Evolutionary conservation across 2,888 invertebrate genomes (phyloP).

Genomic region (Phania funesta): DNA sequence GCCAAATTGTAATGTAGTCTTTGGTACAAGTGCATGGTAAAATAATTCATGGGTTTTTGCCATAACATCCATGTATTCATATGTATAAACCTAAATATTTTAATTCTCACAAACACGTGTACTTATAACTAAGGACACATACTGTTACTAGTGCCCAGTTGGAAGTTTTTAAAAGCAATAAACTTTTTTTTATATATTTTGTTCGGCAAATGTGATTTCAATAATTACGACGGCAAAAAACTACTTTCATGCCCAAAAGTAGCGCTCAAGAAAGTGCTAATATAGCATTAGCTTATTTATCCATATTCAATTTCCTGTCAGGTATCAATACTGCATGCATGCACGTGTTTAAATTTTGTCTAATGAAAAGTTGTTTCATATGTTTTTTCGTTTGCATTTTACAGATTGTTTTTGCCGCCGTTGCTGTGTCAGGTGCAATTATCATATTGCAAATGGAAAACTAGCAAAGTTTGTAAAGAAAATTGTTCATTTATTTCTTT

Average conservation of each 20-base stretch:
- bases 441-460: slow-evolving; percentile 65
- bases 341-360: slow-evolving; percentile 33
- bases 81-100: not conserved
- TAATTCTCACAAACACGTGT: not conserved
- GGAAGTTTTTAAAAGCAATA: not conserved
- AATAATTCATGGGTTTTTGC: slow-evolving; percentile 66
- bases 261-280: not conserved
- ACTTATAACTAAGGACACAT: not conserved
- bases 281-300: too few relatives aligned
- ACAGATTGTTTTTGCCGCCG: slow-evolving; percentile 7
- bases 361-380: slow-evolving; percentile 20
- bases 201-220: not conserved
- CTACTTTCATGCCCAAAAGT: too few relatives aligned
- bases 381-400: slow-evolving; percentile 16
- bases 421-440: slow-evolving; percentile 66
- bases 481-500: slow-evolving; percentile 44
- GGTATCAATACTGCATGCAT: too few relatives aligned
- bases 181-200: not conserved
- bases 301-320: too few relatives aligned
- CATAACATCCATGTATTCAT: slow-evolving; percentile 3
- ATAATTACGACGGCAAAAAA: too few relatives aligned
- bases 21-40: slow-evolving; percentile 65
- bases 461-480: slow-evolving; percentile 30
- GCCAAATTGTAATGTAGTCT: slow-evolving; percentile 68
- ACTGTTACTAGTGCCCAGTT: not conserved